Evolutionary conservation across 1,140 invertebrate species (phyloP), one percentile per base, ranked within the genome.

Genomic region (Schlechtendalia chinensis): DNA sequence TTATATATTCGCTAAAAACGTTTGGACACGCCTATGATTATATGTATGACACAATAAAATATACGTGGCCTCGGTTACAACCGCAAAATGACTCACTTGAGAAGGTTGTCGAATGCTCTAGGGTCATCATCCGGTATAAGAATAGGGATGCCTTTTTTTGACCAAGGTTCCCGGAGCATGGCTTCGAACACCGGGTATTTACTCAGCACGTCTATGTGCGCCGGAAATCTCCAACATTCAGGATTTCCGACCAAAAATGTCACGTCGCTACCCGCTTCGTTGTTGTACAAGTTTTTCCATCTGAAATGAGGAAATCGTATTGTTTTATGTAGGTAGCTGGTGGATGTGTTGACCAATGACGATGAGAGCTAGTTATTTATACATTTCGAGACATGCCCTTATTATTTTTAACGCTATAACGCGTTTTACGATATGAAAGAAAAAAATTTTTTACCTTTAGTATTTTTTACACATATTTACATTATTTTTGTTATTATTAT

Each of bases 41-140:
- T 69, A 14, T 29, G 16, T 17, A 19, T 17, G 17, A 32, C 5
- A 29, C 8, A 10, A 63, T 32, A 32, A 19, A 29, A 12, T 50
- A 50, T 50, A n/a, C n/a, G n/a, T n/a, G n/a, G n/a, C n/a, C n/a
- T n/a, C 12, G 1, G 1, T 50, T 50, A 5, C 29, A 29, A 32
- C 8, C 17, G 29, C 11, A 63, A 17, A 2, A 71, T 50, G 56
- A 71, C 82, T 86, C 84, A 90, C 86, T 89, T 90, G 53, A 92
- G 86, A 0, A 92, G 86, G 83, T 91, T 88, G 83, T 92, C 90
- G 83, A 92, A 92, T 11, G 90, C 91, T 80, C 90, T 85, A 56
- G 90, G 90, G 59, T 92, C 90, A 5, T 91, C 86, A 83, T 92
- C 89, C 75, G 88, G 86, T 22, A 92, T 84, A 39, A 81, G 81